Evolutionary conservation across 2,888 invertebrate genomes (phyloP).

Genomic region (Apodemia hepburni): DNA sequence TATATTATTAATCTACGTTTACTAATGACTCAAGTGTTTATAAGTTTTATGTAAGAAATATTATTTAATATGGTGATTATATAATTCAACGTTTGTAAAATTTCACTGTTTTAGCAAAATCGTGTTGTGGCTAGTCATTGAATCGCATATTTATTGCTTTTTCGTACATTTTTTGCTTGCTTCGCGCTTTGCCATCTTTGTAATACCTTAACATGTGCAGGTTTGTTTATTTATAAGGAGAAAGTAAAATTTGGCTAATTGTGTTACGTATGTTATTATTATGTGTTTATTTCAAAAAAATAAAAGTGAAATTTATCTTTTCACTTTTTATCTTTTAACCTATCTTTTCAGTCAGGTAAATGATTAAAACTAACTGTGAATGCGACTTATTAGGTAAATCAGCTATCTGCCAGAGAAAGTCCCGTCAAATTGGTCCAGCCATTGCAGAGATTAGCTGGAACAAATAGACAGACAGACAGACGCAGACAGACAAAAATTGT

Average conservation of each 20-base stretch:
- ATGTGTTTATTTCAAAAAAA: no score
- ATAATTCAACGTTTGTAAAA: not conserved
- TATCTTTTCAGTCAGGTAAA: no score
- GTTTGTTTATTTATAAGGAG: not conserved
- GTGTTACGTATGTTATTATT: no score
- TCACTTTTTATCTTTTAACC: no score
- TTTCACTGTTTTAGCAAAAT: not conserved
- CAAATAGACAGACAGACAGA: no score
- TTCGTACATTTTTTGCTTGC: constrained; percentile 3
- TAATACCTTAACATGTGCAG: not conserved
- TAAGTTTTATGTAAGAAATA: not conserved
- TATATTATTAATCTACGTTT: not conserved
- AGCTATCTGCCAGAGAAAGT: no score
- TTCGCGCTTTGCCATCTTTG: not conserved
- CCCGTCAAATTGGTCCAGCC: no score
- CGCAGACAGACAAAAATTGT: no score
- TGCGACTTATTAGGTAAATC: no score
- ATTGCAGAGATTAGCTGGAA: no score
- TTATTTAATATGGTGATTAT: not conserved
- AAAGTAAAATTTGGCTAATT: not conserved
- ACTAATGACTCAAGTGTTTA: not conserved
- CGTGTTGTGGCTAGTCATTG: constrained; percentile 4
- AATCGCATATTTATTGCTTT: not conserved
- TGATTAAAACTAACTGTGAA: no score
- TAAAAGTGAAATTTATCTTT: no score